These are phyloP conservation scores for Orgyia antiqua DNA, from an alignment of 2,888 invertebrate species.

Conservation along the genomic window DNA sequence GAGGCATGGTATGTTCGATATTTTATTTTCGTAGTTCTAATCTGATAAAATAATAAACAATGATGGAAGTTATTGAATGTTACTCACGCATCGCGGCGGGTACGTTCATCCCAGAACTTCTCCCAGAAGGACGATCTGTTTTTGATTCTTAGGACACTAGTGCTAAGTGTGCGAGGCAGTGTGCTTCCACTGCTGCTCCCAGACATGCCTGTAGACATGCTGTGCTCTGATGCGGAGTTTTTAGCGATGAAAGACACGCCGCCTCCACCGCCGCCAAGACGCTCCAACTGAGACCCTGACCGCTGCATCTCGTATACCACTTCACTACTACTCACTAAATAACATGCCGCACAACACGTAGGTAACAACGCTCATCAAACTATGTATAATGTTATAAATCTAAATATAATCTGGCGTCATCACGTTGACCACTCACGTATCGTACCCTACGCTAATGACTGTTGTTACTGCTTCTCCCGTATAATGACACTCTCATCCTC, in stretches of 20 bases:
- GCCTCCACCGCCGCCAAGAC: slow-evolving; percentile 58
- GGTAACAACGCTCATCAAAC: slow-evolving; percentile 20
- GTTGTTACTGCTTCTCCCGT: slow-evolving; percentile 24
- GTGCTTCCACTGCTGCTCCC: slow-evolving; percentile 69
- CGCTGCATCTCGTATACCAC: slow-evolving; percentile 53
- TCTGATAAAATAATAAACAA: background rate
- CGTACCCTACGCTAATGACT: slow-evolving; percentile 15
- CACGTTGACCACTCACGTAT: too few species aligned
- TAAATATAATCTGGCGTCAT: slow-evolving; percentile 20
- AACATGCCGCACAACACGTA: slow-evolving; percentile 21
- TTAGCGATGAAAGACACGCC: slow-evolving; percentile 55
- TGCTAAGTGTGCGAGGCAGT: slow-evolving; percentile 85
- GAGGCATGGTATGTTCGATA: too few species aligned
- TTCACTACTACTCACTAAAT: slow-evolving; percentile 33
- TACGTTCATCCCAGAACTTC: slow-evolving; percentile 86
- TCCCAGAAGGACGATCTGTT: slow-evolving; percentile 91
- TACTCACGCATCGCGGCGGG: slow-evolving; percentile 84
- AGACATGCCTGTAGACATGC: slow-evolving; percentile 72
- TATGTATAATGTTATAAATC: too few species aligned
- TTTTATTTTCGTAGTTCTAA: background rate
- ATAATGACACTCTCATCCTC: slow-evolving; percentile 21
- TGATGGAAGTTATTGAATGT: slow-evolving; percentile 5
- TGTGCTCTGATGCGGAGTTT: slow-evolving; percentile 71
- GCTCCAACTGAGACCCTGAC: slow-evolving; percentile 78
- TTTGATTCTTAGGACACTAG: slow-evolving; percentile 88